Conservation (phyloP, 2,797 vertebrate genomes). For the Amblyraja radiata region DNA sequence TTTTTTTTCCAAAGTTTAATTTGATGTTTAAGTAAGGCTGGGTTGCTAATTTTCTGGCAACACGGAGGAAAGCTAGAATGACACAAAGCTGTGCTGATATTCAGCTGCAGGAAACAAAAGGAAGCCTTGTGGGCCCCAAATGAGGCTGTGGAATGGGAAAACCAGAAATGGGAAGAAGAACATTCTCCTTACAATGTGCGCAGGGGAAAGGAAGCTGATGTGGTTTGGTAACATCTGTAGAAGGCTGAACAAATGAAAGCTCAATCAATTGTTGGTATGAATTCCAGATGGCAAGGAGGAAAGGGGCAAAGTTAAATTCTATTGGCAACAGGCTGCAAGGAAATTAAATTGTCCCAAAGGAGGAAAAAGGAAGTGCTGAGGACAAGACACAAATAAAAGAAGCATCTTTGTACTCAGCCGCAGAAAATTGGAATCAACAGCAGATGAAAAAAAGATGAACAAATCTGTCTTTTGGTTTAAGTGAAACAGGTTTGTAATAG, state of each 20-base stretch:
- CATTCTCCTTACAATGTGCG: neutral
- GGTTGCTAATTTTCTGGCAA: neutral
- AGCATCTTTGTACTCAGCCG: slow-evolving; percentile 24
- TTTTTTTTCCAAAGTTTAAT: neutral
- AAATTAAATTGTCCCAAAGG: slow-evolving; percentile 29
- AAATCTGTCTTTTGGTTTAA: neutral
- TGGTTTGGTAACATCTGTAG: slow-evolving; percentile 24
- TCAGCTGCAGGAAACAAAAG: neutral
- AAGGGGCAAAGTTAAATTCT: slow-evolving; percentile 24
- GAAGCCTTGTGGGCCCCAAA: neutral
- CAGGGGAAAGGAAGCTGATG: neutral
- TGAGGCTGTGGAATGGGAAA: neutral
- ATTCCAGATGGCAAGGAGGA: slow-evolving; percentile 28
- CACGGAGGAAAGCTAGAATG: neutral
- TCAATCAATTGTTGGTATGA: slow-evolving; percentile 34
- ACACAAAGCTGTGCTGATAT: neutral
- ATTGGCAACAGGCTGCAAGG: slow-evolving; percentile 28
- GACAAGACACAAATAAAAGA: slow-evolving; percentile 29
- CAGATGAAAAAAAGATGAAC: neutral
- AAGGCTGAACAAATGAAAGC: slow-evolving; percentile 21
- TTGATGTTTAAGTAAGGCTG: neutral
- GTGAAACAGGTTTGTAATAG: slow-evolving; percentile 8
- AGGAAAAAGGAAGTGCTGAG: slow-evolving; percentile 34
- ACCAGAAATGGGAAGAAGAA: neutral
- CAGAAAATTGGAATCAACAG: slow-evolving; percentile 2